Conservation (phyloP, 2,113 vertebrate species). For the Tricholaema leucomelas region DNA sequence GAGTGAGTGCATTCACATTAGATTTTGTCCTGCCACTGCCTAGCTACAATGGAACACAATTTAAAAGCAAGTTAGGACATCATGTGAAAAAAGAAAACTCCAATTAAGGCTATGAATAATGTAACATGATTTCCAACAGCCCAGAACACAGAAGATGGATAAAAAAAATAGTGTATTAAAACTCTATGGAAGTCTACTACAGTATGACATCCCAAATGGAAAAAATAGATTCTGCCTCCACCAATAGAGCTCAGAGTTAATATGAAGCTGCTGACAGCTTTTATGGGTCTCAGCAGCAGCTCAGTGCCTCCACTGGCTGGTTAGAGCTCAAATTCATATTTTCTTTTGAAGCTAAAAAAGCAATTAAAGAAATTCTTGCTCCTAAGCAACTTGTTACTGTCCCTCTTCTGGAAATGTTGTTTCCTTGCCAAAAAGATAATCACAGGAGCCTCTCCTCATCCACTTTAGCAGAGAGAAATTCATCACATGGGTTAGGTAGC, state of each 20-base stretch:
- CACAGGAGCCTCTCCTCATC: not conserved
- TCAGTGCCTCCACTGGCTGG: not conserved
- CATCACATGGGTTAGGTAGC: not conserved
- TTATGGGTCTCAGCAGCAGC: not conserved
- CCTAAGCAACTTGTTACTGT: not conserved
- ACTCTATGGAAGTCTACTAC: not conserved
- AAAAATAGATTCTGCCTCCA: not conserved
- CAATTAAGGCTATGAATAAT: not conserved
- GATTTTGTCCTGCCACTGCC: not conserved
- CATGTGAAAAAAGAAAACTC: not conserved
- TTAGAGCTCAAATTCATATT: not conserved
- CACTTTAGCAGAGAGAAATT: not conserved
- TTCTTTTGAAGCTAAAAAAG: not conserved
- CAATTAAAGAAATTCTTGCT: not conserved
- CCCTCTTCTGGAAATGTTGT: not conserved
- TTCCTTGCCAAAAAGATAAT: not conserved
- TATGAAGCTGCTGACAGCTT: not conserved
- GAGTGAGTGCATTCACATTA: not conserved
- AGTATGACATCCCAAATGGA: not conserved
- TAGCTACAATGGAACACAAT: not conserved
- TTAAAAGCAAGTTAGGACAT: not conserved
- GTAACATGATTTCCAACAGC: not conserved
- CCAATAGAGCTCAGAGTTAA: not conserved
- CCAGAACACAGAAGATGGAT: not conserved
- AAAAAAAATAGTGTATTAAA: not conserved